Conservation (phyloP, 2,113 vertebrate species). For the Phalacrocorax carbo region DNA sequence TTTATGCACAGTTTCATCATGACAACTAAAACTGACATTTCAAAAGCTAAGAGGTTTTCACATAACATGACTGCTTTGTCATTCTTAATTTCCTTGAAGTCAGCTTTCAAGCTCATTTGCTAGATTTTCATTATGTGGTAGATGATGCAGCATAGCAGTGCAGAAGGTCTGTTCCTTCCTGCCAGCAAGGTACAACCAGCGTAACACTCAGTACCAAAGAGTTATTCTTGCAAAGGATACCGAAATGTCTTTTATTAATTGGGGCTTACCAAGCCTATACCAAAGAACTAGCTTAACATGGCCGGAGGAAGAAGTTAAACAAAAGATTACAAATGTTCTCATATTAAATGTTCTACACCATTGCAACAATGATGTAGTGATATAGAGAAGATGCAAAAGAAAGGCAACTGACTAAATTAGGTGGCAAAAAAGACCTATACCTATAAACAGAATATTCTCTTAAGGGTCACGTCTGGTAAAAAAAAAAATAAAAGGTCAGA, state of each 20-base stretch:
- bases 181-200: neutral
- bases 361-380: rapidly evolving
- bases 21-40: neutral
- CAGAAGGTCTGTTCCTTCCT: neutral
- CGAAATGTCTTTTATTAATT: neutral
- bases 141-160: neutral
- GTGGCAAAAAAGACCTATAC: neutral
- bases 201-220: neutral
- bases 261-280: neutral
- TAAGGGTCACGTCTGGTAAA: neutral
- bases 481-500: neutral
- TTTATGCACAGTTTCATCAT: neutral
- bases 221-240: neutral
- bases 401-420: neutral
- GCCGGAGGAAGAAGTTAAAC: neutral
- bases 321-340: neutral
- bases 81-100: neutral
- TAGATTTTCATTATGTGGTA: neutral
- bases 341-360: neutral
- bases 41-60: neutral
- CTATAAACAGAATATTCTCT: neutral
- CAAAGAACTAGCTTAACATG: neutral
- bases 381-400: neutral
- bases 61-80: neutral
- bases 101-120: neutral